Conservation (phyloP, 2,797 vertebrate genomes). For the Natrix natrix region DNA sequence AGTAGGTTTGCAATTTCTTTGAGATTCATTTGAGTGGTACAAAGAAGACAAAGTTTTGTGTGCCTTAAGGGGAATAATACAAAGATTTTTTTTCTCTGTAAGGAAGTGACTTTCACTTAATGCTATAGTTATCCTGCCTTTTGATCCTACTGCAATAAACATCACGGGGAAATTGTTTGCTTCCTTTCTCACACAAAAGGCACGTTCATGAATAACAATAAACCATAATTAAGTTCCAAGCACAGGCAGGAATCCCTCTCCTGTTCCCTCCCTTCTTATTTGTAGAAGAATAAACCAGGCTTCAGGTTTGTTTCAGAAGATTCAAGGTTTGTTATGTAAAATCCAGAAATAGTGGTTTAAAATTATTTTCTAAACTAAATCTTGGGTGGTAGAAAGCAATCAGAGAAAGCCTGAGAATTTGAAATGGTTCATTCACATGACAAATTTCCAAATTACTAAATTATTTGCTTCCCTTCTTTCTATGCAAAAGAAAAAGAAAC, state of each 20-base stretch:
- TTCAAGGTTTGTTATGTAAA: conserved; percentile 3
- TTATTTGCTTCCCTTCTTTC: background rate
- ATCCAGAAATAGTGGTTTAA: background rate
- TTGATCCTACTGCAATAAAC: background rate
- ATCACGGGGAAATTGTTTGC: background rate
- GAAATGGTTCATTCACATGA: background rate
- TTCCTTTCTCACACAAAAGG: background rate
- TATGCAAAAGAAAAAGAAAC: background rate
- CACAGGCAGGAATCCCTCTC: background rate
- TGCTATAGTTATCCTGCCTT: background rate
- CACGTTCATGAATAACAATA: background rate
- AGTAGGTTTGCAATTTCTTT: background rate
- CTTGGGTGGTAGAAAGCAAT: background rate
- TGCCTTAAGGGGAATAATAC: background rate
- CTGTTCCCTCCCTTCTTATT: background rate
- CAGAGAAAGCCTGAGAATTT: background rate
- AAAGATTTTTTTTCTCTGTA: background rate
- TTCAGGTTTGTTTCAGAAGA: background rate
- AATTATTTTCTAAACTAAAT: background rate
- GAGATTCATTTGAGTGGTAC: background rate
- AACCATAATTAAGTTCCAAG: background rate
- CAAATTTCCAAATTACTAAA: background rate
- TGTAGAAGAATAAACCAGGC: background rate
- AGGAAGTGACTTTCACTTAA: background rate
- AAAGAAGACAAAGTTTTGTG: background rate